phyloP scores from a whole-genome alignment of 1,140 invertebrate species.

The Medauroidea extradentata region DNA sequence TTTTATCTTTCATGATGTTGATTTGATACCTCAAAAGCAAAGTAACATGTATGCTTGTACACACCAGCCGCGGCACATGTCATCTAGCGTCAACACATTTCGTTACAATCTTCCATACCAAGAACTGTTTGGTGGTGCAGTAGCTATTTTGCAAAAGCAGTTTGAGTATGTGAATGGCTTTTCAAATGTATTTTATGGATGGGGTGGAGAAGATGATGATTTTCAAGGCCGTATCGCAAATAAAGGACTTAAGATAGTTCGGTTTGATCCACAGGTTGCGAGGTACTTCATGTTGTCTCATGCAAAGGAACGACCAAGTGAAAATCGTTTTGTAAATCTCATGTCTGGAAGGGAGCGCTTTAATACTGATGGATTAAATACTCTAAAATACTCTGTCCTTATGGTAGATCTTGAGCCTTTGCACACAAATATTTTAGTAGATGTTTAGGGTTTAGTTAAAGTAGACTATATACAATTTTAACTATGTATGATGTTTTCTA shows the following conservation, averaged over 20 bases:
- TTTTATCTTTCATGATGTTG: conserved; percentile 93
- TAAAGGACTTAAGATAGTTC: conserved; percentile 53
- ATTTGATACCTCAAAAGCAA: conserved; percentile 84
- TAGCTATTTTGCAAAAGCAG: conserved; percentile 63
- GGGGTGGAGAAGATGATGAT: conserved; percentile 90
- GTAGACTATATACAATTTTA: too few relatives aligned
- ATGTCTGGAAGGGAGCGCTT: conserved; percentile 52
- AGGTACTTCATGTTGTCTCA: conserved; percentile 75
- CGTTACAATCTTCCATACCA: conserved; percentile 73
- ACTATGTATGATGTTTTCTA: too few relatives aligned
- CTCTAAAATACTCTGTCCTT: conserved; percentile 58
- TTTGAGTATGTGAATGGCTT: conserved; percentile 85
- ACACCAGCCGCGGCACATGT: conserved; percentile 83
- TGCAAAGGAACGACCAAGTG: conserved; percentile 49
- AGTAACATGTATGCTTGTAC: conserved; percentile 91
- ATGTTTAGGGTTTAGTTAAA: conserved; percentile 21
- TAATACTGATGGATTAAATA: conserved; percentile 64
- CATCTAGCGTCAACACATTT: conserved; percentile 85
- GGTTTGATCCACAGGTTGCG: conserved; percentile 66
- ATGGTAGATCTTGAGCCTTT: conserved; percentile 50
- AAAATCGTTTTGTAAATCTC: conserved; percentile 53
- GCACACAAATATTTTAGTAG: conserved; percentile 50
- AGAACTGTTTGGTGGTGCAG: conserved; percentile 70
- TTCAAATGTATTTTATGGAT: conserved; percentile 85
- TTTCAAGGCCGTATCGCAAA: conserved; percentile 60